phyloP scores from a whole-genome alignment of 2,888 invertebrate species.

The Nesidiocoris tenuis region DNA sequence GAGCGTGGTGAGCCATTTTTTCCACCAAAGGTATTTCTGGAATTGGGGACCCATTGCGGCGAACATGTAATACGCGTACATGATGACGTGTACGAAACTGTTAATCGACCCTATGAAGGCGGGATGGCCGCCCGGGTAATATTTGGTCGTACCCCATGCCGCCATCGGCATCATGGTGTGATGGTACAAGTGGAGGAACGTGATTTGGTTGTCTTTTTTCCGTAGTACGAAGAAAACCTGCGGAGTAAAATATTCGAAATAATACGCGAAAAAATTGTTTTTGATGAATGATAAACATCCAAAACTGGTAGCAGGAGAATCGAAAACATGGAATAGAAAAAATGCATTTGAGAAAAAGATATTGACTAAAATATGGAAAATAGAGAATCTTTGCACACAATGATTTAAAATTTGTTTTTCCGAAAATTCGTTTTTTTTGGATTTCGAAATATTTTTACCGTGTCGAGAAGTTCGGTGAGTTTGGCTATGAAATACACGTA shows the following conservation, averaged over 20 bases:
- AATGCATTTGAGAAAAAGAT: background rate
- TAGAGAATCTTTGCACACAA: background rate
- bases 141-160: slow-evolving; percentile 53
- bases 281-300: background rate
- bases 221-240: slow-evolving; percentile 58
- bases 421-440: background rate
- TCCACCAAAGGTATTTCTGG: slow-evolving; percentile 53
- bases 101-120: slow-evolving; percentile 55
- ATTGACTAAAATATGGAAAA: too few species aligned
- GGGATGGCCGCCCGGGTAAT: slow-evolving; percentile 58
- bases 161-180: slow-evolving; percentile 55
- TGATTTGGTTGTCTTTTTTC: slow-evolving; percentile 59
- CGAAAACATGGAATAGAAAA: background rate
- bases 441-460: slow-evolving; percentile 53
- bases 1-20: slow-evolving; percentile 53
- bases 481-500: slow-evolving; percentile 61
- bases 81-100: slow-evolving; percentile 53
- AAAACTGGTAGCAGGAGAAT: too few species aligned
- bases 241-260: slow-evolving; percentile 20
- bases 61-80: slow-evolving; percentile 53
- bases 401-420: background rate
- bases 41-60: slow-evolving; percentile 52
- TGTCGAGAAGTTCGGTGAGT: slow-evolving; percentile 60
- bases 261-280: background rate
- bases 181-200: slow-evolving; percentile 60